These are phyloP conservation scores for Austrofundulus limnaeus DNA, from an alignment of 2,113 vertebrate genomes.

Conservation along the genomic window DNA sequence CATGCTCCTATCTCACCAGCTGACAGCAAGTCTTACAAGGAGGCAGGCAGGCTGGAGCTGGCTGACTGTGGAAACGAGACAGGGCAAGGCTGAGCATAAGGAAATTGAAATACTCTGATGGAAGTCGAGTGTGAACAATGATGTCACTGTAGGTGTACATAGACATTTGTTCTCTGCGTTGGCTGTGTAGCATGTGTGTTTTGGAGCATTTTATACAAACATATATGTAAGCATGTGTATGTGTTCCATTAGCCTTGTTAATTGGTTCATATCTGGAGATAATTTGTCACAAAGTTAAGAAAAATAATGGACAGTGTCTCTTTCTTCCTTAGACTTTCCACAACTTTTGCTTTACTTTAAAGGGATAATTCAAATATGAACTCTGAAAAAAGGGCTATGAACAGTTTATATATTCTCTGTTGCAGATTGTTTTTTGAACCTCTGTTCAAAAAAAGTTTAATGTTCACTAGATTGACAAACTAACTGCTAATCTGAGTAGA, in stretches of 20 bases:
- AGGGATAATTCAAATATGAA: too few relatives aligned
- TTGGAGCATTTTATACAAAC: slow-evolving; percentile 6
- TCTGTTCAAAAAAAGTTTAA: too few relatives aligned
- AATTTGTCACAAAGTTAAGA: slow-evolving; percentile 40
- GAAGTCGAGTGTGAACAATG: slow-evolving; percentile 65
- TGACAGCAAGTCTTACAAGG: slow-evolving; percentile 60
- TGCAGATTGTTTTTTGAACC: too few relatives aligned
- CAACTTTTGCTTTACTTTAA: too few relatives aligned
- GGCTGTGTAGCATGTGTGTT: slow-evolving; percentile 21
- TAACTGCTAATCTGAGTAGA: too few relatives aligned
- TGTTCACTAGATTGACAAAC: too few relatives aligned
- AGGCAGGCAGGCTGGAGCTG: slow-evolving; percentile 46
- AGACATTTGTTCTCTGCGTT: slow-evolving; percentile 54
- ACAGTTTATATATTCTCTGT: too few relatives aligned
- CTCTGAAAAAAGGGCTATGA: too few relatives aligned
- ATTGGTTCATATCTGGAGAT: slow-evolving; percentile 59
- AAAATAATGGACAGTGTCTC: background rate
- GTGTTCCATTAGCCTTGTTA: slow-evolving; percentile 43
- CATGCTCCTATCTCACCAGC: slow-evolving; percentile 65
- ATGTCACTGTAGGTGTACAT: slow-evolving; percentile 64
- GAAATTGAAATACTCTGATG: slow-evolving; percentile 72
- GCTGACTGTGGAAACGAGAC: slow-evolving; percentile 57
- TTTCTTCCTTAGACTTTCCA: too few relatives aligned
- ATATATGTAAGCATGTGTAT: slow-evolving; percentile 3
- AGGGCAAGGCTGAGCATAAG: slow-evolving; percentile 64